Evolutionary conservation across 2,888 invertebrate genomes (phyloP).

Genomic region (Melipona beecheii): DNA sequence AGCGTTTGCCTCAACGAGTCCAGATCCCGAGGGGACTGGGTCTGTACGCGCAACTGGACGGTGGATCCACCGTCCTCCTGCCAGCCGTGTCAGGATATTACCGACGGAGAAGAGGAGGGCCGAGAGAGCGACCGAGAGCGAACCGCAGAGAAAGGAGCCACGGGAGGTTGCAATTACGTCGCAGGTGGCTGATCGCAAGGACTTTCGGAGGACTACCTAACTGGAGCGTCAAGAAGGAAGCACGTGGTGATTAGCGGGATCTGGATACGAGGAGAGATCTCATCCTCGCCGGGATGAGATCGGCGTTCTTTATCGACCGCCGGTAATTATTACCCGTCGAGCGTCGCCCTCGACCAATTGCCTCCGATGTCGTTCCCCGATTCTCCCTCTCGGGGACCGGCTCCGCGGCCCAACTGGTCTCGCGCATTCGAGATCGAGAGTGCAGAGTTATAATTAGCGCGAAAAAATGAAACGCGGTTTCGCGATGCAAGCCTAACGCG

Average conservation of each 20-base stretch:
- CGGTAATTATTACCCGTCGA: conserved; percentile 69
- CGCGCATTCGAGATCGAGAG: conserved; percentile 6
- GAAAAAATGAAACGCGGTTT: conserved; percentile 3
- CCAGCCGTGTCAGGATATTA: conserved; percentile 60
- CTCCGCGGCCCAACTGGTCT: conserved; percentile 25
- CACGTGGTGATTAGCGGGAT: conserved; percentile 67
- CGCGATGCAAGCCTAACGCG: not conserved
- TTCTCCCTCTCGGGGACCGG: conserved; percentile 1
- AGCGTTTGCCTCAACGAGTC: not conserved
- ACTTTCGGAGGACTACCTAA: conserved; percentile 69
- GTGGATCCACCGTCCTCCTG: conserved; percentile 36
- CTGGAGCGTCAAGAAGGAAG: conserved; percentile 59
- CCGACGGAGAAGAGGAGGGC: conserved; percentile 43
- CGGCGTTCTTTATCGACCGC: conserved; percentile 63
- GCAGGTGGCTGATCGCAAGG: conserved; percentile 67
- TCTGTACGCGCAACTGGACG: conserved; percentile 25
- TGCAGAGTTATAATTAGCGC: conserved; percentile 17
- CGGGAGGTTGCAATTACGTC: conserved; percentile 67
- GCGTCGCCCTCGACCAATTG: conserved; percentile 36
- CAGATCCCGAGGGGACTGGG: conserved; percentile 15
- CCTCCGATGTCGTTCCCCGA: conserved; percentile 34
- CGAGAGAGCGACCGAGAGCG: conserved; percentile 30
- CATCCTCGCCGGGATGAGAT: conserved; percentile 30
- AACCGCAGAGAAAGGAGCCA: conserved; percentile 38
- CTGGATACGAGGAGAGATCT: not conserved